Conservation (phyloP, 2,797 vertebrate genomes). For the Rousettus madagascariensis region DNA sequence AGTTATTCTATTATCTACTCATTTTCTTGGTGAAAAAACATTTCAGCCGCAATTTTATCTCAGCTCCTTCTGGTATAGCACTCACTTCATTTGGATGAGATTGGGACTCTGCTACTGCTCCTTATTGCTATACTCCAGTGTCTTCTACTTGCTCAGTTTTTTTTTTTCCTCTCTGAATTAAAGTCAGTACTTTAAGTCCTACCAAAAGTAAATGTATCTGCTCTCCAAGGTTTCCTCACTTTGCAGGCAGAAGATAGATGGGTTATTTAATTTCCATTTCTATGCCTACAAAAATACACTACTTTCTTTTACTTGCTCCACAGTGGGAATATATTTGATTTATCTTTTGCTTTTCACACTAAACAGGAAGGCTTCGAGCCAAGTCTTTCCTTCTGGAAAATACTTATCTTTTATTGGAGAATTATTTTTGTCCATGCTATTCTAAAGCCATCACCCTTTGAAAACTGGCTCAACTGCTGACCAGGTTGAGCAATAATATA, state of each 20-base stretch:
- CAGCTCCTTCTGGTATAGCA: neutral
- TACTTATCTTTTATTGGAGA: neutral
- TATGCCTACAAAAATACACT: slow-evolving; percentile 26
- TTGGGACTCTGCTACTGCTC: neutral
- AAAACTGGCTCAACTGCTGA: neutral
- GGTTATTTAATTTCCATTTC: slow-evolving; percentile 57
- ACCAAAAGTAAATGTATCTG: slow-evolving; percentile 36
- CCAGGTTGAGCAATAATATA: neutral
- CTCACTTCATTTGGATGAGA: neutral
- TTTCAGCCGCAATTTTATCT: neutral
- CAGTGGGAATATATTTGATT: slow-evolving; percentile 28
- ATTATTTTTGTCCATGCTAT: slow-evolving; percentile 44
- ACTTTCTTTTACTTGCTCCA: slow-evolving; percentile 28
- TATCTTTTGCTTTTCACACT: slow-evolving; percentile 29
- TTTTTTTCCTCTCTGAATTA: slow-evolving; percentile 14
- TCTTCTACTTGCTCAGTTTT: neutral
- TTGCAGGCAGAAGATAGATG: neutral
- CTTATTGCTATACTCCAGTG: neutral
- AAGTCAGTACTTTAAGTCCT: neutral
- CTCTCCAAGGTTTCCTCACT: neutral
- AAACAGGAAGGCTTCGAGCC: slow-evolving; percentile 39
- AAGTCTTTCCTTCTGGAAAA: slow-evolving; percentile 50
- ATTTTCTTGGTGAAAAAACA: neutral
- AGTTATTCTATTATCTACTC: neutral
- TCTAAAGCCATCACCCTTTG: slow-evolving; percentile 4